Conservation (phyloP, 2,888 invertebrate genomes). For the Holacanthella duospinosa region DNA sequence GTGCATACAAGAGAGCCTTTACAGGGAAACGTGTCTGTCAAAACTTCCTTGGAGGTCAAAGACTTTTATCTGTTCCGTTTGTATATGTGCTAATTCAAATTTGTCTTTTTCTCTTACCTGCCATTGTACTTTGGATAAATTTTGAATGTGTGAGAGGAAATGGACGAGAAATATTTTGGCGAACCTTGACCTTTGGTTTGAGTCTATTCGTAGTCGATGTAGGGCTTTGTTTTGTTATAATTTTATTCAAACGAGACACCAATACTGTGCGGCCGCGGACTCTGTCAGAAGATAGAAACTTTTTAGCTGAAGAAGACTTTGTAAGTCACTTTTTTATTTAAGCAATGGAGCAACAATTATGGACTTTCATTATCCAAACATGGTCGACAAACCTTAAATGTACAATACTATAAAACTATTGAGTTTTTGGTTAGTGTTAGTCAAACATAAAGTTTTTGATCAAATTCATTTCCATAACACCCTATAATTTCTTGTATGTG, state of each 20-base stretch:
- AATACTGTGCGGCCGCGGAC: not conserved
- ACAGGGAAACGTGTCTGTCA: conserved; percentile 24
- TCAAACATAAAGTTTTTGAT: no score
- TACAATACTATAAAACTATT: no score
- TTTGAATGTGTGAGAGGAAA: no score
- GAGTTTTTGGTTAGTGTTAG: no score
- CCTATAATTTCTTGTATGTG: no score
- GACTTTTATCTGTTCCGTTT: conserved; percentile 18
- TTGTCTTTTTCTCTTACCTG: conserved; percentile 25
- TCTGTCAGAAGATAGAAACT: not conserved
- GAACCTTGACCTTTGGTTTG: not conserved
- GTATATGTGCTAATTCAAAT: conserved; percentile 22
- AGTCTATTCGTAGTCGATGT: not conserved
- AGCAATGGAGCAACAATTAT: no score
- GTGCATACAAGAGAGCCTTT: conserved; percentile 31
- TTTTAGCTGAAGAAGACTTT: not conserved
- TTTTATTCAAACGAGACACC: not conserved
- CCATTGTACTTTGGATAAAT: conserved; percentile 16
- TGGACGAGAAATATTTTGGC: not conserved
- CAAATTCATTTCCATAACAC: no score
- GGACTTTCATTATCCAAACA: no score
- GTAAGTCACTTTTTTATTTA: no score
- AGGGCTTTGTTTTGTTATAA: not conserved
- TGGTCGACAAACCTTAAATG: no score
- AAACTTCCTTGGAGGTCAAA: conserved; percentile 30